A percentile compares a stretch with the other conserved stretches of the same genome.
Evolutionary conservation across 2,113 vertebrate species (phyloP).

Genomic region (Oxyura jamaicensis): DNA sequence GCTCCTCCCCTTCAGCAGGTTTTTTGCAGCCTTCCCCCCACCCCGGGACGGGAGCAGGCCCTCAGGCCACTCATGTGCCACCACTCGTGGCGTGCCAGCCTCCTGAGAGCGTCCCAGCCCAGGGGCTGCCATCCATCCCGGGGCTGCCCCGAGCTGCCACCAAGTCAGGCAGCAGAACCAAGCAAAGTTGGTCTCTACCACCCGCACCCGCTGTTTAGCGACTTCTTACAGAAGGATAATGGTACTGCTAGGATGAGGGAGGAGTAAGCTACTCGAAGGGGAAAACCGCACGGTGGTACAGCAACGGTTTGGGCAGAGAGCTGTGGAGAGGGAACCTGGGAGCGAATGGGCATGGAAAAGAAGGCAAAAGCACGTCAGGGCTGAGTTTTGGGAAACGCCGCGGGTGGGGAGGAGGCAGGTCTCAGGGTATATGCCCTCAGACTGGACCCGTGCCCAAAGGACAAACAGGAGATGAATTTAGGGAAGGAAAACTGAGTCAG

Average conservation of each 20-base stretch:
- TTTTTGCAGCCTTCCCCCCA: background rate
- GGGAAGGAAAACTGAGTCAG: background rate
- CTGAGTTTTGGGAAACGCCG: background rate
- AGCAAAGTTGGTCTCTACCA: background rate
- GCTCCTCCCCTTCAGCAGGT: background rate
- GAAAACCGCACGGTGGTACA: background rate
- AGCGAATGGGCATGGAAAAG: accelerated
- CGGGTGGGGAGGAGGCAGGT: background rate
- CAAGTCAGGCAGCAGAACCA: background rate
- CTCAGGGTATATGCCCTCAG: background rate
- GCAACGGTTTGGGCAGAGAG: background rate
- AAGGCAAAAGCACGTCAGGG: background rate
- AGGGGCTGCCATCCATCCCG: background rate
- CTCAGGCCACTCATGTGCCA: background rate
- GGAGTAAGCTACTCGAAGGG: background rate
- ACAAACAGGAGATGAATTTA: background rate
- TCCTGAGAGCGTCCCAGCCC: background rate
- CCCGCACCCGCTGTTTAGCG: background rate
- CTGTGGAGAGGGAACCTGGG: background rate
- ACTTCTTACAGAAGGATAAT: background rate
- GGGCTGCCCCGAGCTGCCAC: background rate
- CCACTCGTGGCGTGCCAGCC: background rate
- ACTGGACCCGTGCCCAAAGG: background rate
- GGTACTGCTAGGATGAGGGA: background rate
- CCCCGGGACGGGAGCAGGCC: background rate